Conservation (phyloP, 2,888 invertebrate genomes). For the Drosophila koepferae region DNA sequence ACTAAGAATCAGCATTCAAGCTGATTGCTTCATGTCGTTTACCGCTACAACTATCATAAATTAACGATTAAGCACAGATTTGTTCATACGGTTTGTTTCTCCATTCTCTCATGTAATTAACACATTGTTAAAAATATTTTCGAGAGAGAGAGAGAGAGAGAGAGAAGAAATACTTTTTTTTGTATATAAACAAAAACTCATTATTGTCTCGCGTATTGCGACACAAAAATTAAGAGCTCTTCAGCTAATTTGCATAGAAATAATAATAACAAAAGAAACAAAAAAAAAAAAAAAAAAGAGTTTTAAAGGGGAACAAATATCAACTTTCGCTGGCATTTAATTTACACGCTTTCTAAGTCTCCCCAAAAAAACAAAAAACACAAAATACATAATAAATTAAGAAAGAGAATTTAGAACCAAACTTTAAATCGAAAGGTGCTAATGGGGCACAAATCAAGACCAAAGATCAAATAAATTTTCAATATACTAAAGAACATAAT, state of each 20-base stretch:
- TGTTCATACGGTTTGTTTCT: constrained; percentile 58
- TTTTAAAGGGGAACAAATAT: constrained; percentile 10
- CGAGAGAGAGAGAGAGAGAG: not conserved
- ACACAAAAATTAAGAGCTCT: constrained; percentile 40
- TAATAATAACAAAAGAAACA: constrained; percentile 50
- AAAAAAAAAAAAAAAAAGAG: not conserved
- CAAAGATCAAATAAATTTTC: constrained; percentile 40
- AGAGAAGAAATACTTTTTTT: not conserved
- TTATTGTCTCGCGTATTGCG: constrained; percentile 47
- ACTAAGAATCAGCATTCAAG: constrained; percentile 20
- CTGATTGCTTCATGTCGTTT: constrained; percentile 60
- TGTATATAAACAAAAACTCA: constrained; percentile 24
- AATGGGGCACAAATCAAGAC: constrained; percentile 52
- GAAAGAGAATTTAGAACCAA: constrained; percentile 26
- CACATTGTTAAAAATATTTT: constrained; percentile 68
- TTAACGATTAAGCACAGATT: constrained; percentile 78
- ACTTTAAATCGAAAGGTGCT: constrained; percentile 51
- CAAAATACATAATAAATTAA: not conserved
- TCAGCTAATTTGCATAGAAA: constrained; percentile 69
- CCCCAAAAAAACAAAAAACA: not conserved
- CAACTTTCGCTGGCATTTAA: constrained; percentile 57
- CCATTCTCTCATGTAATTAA: constrained; percentile 58
- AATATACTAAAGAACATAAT: constrained; percentile 22
- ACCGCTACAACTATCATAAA: constrained; percentile 75
- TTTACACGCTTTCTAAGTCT: constrained; percentile 62